Evolutionary conservation across 1,140 invertebrate genomes (phyloP).

Genomic region (Ptiloglossa arizonensis): DNA sequence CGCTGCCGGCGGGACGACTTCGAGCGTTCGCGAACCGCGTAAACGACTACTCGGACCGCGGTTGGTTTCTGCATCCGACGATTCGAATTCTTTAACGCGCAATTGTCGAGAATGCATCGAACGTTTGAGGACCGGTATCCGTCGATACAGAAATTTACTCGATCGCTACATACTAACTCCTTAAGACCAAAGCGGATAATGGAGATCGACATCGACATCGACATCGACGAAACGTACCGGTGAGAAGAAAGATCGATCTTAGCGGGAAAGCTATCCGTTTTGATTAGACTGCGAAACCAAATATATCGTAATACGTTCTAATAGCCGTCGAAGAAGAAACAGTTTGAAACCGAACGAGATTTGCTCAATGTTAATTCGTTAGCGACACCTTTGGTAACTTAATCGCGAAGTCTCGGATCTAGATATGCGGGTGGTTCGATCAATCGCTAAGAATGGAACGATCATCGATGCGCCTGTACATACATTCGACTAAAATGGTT

Average conservation of each 20-base stretch:
- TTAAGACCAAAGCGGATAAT: background rate
- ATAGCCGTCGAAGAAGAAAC: background rate
- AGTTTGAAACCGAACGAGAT: constrained; percentile 21
- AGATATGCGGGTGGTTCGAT: constrained; percentile 1
- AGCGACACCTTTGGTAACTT: background rate
- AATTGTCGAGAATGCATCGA: background rate
- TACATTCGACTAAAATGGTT: background rate
- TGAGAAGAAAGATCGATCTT: constrained; percentile 1
- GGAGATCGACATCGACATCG: no score
- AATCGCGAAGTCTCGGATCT: background rate
- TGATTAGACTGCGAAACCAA: constrained; percentile 69
- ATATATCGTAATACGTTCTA: constrained; percentile 66
- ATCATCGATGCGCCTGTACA: background rate
- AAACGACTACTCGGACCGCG: background rate
- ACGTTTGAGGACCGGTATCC: background rate
- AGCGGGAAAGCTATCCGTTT: constrained; percentile 35
- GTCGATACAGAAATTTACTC: background rate
- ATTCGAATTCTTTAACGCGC: background rate
- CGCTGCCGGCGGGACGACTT: background rate
- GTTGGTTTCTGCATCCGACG: background rate
- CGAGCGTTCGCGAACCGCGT: background rate
- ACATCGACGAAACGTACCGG: background rate
- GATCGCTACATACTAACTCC: background rate
- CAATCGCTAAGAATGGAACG: background rate
- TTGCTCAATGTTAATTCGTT: constrained; percentile 53